Conservation (phyloP, 2,888 invertebrate species). For the Muschampia plurimacula region DNA sequence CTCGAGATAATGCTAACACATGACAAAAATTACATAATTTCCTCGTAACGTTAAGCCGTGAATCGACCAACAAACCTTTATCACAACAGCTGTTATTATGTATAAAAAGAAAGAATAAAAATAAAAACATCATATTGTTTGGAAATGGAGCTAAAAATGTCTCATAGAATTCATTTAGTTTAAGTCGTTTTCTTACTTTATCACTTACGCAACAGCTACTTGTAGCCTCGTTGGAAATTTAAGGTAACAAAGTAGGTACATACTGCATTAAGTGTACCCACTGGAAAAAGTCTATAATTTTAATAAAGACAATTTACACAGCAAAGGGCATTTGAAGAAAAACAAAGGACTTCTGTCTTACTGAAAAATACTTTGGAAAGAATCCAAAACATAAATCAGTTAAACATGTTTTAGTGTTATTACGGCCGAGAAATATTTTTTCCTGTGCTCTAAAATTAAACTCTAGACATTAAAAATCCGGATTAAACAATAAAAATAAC, state of each 20-base stretch:
- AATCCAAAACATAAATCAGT: constrained; percentile 31
- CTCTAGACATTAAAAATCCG: background rate
- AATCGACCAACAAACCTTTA: background rate
- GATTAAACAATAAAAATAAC: background rate
- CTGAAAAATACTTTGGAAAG: constrained; percentile 25
- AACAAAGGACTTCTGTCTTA: constrained; percentile 20
- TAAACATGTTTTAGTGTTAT: constrained; percentile 10
- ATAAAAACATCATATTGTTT: background rate
- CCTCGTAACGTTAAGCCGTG: background rate
- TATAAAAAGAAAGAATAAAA: background rate
- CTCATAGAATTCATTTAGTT: too few species aligned
- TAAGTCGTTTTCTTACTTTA: too few species aligned
- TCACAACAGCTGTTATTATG: background rate
- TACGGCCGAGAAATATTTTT: constrained; percentile 3
- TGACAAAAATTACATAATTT: constrained; percentile 24
- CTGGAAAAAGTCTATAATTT: background rate
- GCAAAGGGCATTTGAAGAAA: too few species aligned
- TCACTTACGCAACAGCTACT: too few species aligned
- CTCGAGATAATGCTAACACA: constrained; percentile 18
- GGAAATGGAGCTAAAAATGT: too few species aligned
- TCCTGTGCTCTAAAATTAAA: constrained; percentile 6
- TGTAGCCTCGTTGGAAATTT: too few species aligned
- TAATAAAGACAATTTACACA: too few species aligned
- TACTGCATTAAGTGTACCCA: background rate
- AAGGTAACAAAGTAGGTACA: background rate